Evolutionary conservation across 1,140 invertebrate genomes (phyloP).

Genomic region (Armadillidium nasatum): DNA sequence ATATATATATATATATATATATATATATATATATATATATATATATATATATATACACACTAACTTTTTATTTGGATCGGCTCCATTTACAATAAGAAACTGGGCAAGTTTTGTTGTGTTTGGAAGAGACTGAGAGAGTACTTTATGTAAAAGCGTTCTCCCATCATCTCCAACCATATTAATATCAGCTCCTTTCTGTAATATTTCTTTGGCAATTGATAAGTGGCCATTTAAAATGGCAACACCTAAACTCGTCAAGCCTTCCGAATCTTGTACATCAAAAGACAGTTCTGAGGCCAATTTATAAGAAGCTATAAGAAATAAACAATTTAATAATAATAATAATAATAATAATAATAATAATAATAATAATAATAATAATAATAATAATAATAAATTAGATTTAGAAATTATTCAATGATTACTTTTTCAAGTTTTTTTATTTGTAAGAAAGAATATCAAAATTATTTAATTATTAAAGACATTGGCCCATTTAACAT

Average conservation of each 20-base stretch:
- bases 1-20: too few relatives aligned
- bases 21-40: too few relatives aligned
- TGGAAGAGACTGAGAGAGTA: neutral
- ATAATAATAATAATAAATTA: neutral
- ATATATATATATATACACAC: neutral
- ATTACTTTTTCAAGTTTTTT: too few relatives aligned
- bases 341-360: too few relatives aligned
- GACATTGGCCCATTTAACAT: too few relatives aligned
- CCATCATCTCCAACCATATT: neutral
- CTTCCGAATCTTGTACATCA: neutral
- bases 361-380: neutral
- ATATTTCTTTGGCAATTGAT: neutral
- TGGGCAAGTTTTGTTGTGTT: neutral
- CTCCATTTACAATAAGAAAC: neutral
- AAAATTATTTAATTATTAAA: too few relatives aligned
- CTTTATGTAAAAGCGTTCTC: neutral
- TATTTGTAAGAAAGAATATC: too few relatives aligned
- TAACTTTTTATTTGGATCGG: neutral
- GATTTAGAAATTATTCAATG: too few relatives aligned
- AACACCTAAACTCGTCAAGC: neutral
- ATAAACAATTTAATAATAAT: too few relatives aligned
- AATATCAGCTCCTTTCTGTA: neutral
- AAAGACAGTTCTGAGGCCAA: neutral
- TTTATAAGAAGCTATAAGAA: neutral
- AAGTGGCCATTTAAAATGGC: neutral